Evolutionary conservation across 1,140 invertebrate species (phyloP).

Genomic region (Drosophila kohkoa): DNA sequence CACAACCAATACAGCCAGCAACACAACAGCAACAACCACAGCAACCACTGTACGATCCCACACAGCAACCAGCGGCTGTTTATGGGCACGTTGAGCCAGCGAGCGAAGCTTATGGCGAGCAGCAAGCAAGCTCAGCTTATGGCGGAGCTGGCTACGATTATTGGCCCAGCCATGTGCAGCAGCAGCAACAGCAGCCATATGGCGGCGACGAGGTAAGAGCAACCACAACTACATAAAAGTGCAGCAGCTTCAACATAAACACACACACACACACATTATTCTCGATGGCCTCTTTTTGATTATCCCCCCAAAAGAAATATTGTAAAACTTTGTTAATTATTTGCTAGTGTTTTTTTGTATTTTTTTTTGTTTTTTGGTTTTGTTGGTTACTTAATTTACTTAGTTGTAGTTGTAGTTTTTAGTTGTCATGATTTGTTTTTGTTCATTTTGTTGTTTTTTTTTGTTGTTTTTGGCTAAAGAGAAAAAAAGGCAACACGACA

Average conservation of each 20-base stretch:
- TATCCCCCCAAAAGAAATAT: background rate
- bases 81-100: constrained; percentile 46
- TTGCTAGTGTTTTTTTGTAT: background rate
- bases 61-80: constrained; percentile 23
- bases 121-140: constrained; percentile 36
- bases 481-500: constrained; percentile 6
- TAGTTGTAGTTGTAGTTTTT: constrained; percentile 20
- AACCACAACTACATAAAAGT: background rate
- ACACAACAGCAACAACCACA: constrained; percentile 48
- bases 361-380: background rate
- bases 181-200: constrained; percentile 66
- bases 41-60: constrained; percentile 38
- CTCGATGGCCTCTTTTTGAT: constrained; percentile 30
- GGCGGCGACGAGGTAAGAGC: constrained; percentile 71
- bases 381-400: constrained; percentile 4
- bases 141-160: constrained; percentile 58
- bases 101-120: constrained; percentile 36
- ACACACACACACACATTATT: background rate
- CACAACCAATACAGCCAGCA: constrained; percentile 47
- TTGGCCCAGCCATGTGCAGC: constrained; percentile 51
- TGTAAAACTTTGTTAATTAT: background rate
- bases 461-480: constrained; percentile 41
- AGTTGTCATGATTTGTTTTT: constrained; percentile 21
- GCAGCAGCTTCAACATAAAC: constrained; percentile 3
- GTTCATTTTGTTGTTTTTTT: constrained; percentile 14